phyloP scores from a whole-genome alignment of 2,797 vertebrate species.

The Onychomys arenicola region DNA sequence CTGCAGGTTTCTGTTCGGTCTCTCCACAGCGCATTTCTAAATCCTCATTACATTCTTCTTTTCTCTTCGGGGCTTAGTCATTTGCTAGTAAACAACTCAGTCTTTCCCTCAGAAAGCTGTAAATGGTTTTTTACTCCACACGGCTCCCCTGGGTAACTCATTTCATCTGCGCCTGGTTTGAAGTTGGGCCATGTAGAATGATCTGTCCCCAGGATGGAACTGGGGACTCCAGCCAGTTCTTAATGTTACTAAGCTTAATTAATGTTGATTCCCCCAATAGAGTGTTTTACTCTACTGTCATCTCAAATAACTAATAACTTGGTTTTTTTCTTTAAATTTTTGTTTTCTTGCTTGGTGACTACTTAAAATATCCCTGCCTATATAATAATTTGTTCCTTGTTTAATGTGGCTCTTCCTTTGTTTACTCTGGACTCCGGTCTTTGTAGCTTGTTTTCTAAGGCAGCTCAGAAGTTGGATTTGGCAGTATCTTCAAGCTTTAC shows the following conservation, averaged over 20 bases:
- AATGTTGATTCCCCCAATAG: slow-evolving; percentile 40
- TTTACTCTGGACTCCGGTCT: slow-evolving; percentile 88
- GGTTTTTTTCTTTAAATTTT: slow-evolving; percentile 44
- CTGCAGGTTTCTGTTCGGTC: not conserved
- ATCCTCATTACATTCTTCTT: slow-evolving; percentile 27
- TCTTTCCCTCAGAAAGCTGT: slow-evolving; percentile 60
- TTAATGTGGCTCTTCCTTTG: slow-evolving; percentile 86
- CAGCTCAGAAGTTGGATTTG: slow-evolving; percentile 88
- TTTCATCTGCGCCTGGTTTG: slow-evolving; percentile 66
- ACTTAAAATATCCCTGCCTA: slow-evolving; percentile 80
- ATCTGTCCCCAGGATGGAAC: slow-evolving; percentile 55
- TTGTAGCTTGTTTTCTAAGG: slow-evolving; percentile 89
- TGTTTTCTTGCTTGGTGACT: slow-evolving; percentile 68
- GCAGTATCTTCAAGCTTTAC: slow-evolving; percentile 83
- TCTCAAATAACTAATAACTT: slow-evolving; percentile 58
- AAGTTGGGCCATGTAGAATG: slow-evolving; percentile 57
- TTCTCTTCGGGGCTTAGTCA: slow-evolving; percentile 19
- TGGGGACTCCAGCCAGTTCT: slow-evolving; percentile 55
- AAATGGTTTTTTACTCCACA: slow-evolving; percentile 59
- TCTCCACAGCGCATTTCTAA: not conserved
- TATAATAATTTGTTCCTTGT: slow-evolving; percentile 85
- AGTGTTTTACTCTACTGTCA: slow-evolving; percentile 61
- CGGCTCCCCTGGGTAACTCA: slow-evolving; percentile 55
- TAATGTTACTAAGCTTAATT: slow-evolving; percentile 70
- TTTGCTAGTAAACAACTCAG: slow-evolving; percentile 62